Base-by-base conservation (phyloP, 2,113 vertebrate species). In the Panthera uncia region DNA sequence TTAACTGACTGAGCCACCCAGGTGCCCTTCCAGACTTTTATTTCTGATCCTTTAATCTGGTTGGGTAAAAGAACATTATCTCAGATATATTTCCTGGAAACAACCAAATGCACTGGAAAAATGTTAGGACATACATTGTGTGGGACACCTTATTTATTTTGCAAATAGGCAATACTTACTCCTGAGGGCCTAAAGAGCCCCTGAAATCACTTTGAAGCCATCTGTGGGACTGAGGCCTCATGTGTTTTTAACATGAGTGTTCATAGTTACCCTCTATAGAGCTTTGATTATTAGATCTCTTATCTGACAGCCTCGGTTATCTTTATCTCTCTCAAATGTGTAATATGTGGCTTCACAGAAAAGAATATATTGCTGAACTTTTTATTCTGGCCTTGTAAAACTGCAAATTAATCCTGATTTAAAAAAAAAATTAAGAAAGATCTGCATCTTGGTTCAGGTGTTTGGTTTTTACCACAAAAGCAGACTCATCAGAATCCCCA, bases 21-120 rank as follows among this genome's bases (percentile, higher is more conserved):
- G 45, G 45, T 45, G 45, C 45, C 45, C 45, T 45, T 74, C 23
- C 25, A 92, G 45, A 57, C 73, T 91, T 27, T 50, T 48, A 80
- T 80, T 84, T 96, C 63, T 89, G 89, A 50, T 52, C 31, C 52
- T 92, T 84, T 95, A 95, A 74, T 76, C 19, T 89, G 65, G 13
- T 86, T 92, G 25, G 3, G 45, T 55, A 61, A 96, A 87, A 90
- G n/a, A 86, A 91, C 16, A 16, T 71, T 68, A 86, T 82, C 93
- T 83, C n/a, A 94, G 12, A n/a, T 92, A 9, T 66, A 38, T 52
- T 76, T 96, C 8, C 41, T 14, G 8, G 68, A 89, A 93, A 57
- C 4, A 76, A 50, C 68, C 31, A 76, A 81, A 36, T 36, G 6
- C 23, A 57, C 50, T 76, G 74, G 16, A 57, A 96, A 93, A 76